Conservation (phyloP, 2,888 invertebrate genomes). For the Arge pagana region DNA sequence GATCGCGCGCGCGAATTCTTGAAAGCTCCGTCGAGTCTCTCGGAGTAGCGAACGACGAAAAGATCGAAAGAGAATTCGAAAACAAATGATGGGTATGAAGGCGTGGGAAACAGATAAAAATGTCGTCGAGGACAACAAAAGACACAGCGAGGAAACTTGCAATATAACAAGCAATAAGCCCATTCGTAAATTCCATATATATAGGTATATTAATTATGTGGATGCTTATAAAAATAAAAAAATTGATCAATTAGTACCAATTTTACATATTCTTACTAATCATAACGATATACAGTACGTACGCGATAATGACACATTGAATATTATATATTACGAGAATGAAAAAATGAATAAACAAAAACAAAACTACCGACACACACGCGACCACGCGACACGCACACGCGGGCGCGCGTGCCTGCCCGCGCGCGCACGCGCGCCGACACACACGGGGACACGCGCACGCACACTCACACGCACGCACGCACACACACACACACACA, state of each 20-base stretch:
- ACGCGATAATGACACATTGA: slow-evolving; percentile 55
- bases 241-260: slow-evolving; percentile 50
- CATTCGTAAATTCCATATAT: slow-evolving; percentile 56
- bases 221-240: slow-evolving; percentile 51
- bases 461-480: too few species aligned
- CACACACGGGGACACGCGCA: too few species aligned
- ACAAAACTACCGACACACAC: slow-evolving; percentile 38
- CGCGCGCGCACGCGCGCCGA: too few species aligned
- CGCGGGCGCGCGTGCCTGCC: too few species aligned
- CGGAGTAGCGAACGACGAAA: slow-evolving; percentile 6
- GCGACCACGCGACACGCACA: too few species aligned
- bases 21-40: too few species aligned
- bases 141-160: slow-evolving; percentile 50
- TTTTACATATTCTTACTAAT: slow-evolving; percentile 59
- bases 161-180: slow-evolving; percentile 58
- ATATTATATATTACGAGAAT: slow-evolving; percentile 46
- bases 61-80: slow-evolving; percentile 18
- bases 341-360: slow-evolving; percentile 34
- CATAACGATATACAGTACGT: slow-evolving; percentile 55
- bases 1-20: too few species aligned
- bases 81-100: slow-evolving; percentile 28
- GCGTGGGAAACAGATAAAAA: slow-evolving; percentile 12
- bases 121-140: slow-evolving; percentile 20
- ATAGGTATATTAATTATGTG: slow-evolving; percentile 57
- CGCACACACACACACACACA: too few species aligned